phyloP scores from a whole-genome alignment of 2,113 vertebrate genomes.

The Pseudorhombus dupliciocellatus region DNA sequence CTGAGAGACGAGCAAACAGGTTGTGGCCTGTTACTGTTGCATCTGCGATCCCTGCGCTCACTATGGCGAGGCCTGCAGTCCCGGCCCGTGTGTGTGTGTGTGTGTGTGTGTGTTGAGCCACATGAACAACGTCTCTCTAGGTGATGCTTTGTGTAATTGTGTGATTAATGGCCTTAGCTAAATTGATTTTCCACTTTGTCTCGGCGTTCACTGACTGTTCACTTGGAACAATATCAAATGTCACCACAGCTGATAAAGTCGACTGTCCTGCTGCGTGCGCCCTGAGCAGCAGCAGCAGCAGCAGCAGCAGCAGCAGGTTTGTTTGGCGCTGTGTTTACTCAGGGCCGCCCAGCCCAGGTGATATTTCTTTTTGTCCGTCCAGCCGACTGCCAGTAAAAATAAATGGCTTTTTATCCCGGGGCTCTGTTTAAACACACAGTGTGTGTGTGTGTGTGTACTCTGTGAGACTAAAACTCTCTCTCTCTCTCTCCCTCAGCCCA shows the following conservation, averaged over 20 bases:
- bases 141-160: slow-evolving; percentile 36
- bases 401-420: slow-evolving; percentile 13
- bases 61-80: not conserved
- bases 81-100: slow-evolving; percentile 10
- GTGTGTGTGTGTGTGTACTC: slow-evolving; percentile 5
- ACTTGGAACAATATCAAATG: slow-evolving; percentile 35
- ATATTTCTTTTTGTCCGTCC: slow-evolving; percentile 58
- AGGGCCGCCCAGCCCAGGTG: slow-evolving; percentile 42
- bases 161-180: slow-evolving; percentile 49
- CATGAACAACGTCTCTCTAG: not conserved
- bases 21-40: slow-evolving; percentile 50
- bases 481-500: slow-evolving; percentile 83
- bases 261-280: not conserved
- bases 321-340: slow-evolving; percentile 45
- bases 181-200: slow-evolving; percentile 59
- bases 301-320: slow-evolving; percentile 16
- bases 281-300: not conserved
- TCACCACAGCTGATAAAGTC: slow-evolving; percentile 38
- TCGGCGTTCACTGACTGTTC: slow-evolving; percentile 29
- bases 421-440: slow-evolving; percentile 51
- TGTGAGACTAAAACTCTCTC: slow-evolving; percentile 41
- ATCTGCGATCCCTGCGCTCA: slow-evolving; percentile 6
- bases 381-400: slow-evolving; percentile 51
- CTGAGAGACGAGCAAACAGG: slow-evolving; percentile 48
- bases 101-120: not conserved